Conservation (phyloP, 2,113 vertebrate species). For the Peromyscus maniculatus region DNA sequence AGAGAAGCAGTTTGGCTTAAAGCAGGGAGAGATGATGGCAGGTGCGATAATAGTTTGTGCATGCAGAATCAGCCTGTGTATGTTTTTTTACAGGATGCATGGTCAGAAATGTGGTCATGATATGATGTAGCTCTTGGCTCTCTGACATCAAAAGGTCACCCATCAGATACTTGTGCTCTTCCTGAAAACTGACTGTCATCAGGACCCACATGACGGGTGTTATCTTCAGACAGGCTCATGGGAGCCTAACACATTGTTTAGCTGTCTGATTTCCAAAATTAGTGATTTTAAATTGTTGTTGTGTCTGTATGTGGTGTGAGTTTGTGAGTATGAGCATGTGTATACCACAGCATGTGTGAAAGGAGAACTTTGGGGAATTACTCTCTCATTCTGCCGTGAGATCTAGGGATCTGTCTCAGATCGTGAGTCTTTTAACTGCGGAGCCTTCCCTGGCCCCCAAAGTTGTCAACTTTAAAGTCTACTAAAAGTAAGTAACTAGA, state of each 20-base stretch:
- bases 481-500: not conserved
- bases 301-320: not conserved
- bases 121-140: not conserved
- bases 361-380: not conserved
- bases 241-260: not conserved
- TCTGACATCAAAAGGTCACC: not conserved
- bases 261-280: no score
- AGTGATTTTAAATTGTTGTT: not conserved
- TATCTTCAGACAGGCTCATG: not conserved
- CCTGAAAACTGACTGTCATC: not conserved
- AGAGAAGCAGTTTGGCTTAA: not conserved
- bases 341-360: not conserved
- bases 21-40: not conserved
- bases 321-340: not conserved
- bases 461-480: not conserved
- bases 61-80: not conserved
- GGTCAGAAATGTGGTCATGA: not conserved
- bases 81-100: not conserved
- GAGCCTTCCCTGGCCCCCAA: not conserved
- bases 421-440: not conserved
- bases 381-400: no score
- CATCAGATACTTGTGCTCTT: not conserved
- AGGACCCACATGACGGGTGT: not conserved
- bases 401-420: not conserved
- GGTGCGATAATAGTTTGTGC: not conserved